Evolutionary conservation across 2,888 invertebrate species (phyloP), one percentile per base, ranked within the genome.

Genomic region (Ochlodes sylvanus): DNA sequence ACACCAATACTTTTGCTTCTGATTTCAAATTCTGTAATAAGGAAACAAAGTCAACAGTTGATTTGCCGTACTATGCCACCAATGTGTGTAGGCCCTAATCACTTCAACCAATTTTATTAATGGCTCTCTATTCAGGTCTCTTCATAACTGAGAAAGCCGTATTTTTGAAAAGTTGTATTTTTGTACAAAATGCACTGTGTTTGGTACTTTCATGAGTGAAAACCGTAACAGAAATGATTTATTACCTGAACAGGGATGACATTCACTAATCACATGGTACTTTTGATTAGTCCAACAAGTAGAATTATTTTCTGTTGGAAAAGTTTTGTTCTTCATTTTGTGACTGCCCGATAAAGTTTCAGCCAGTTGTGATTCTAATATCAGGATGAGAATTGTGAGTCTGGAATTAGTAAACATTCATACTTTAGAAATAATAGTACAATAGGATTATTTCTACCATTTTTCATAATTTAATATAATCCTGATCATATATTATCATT

Each of bases 191-290:
- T n/a, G n/a, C n/a, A n/a, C n/a, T n/a, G n/a, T n/a, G n/a, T n/a
- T n/a, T n/a, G n/a, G n/a, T n/a, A n/a, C 34, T 34, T 34, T 34
- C 34, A 34, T 34, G 32, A 34, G 32, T 34, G 6, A n/a, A n/a
- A n/a, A n/a, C 27, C 2, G 27, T 4, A 4, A 27, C 27, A 27
- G 27, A 27, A 27, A 27, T 27, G 27, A 27, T 47, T 17, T 9
- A 17, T 73, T 90, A 96, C 96, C 96, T 84, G 96, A 95, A 86
- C 98, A 98, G n/a, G 97, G 97, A 89, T 97, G 96, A 78, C 98
- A 98, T 86, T 97, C 96, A 77, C 95, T 95, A 19, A 96, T 92
- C 19, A 97, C 93, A 72, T 95, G 94, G 77, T 95, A 97, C 17
- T 95, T 94, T 81, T 97, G 97, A 71, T 95, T 94, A 62, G 95